A percentile compares a stretch with the other conserved stretches of the same genome.
Evolutionary conservation across 2,888 invertebrate species (phyloP).

Genomic region (Dasypogon diadema): DNA sequence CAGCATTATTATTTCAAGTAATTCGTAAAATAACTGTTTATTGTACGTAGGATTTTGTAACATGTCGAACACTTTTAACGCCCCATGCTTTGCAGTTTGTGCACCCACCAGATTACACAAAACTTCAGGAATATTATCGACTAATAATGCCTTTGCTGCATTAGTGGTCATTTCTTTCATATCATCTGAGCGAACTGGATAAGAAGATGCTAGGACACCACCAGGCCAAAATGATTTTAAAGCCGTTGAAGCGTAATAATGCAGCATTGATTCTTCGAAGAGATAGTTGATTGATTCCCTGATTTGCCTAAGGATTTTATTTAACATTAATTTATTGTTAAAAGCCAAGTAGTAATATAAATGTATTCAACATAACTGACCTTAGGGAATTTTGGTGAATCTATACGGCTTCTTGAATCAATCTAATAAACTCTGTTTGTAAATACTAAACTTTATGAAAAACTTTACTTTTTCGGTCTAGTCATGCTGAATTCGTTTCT

Average conservation of each 20-base stretch:
- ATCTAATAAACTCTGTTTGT: too few relatives aligned
- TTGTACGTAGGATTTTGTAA: constrained; percentile 87
- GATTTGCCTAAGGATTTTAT: constrained; percentile 79
- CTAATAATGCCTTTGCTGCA: constrained; percentile 73
- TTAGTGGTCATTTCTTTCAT: constrained; percentile 78
- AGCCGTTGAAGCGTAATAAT: constrained; percentile 85
- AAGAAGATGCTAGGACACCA: constrained; percentile 75
- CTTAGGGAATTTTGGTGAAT: too few relatives aligned
- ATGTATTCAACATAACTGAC: too few relatives aligned
- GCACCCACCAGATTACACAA: constrained; percentile 87
- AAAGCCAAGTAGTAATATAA: too few relatives aligned
- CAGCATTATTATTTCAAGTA: constrained; percentile 76
- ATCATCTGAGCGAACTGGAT: constrained; percentile 71
- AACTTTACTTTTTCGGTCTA: too few relatives aligned
- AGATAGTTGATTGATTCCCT: constrained; percentile 88
- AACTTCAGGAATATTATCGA: constrained; percentile 82
- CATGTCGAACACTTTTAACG: constrained; percentile 87
- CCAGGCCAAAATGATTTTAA: constrained; percentile 93
- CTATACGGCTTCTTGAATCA: too few relatives aligned
- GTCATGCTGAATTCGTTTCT: too few relatives aligned
- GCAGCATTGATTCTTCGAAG: constrained; percentile 91
- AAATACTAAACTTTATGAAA: too few relatives aligned
- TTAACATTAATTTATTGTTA: constrained; percentile 4
- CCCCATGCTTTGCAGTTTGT: constrained; percentile 85
- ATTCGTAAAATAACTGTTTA: constrained; percentile 88